Evolutionary conservation across 2,113 vertebrate genomes (phyloP).

Genomic region (Numenius arquata): DNA sequence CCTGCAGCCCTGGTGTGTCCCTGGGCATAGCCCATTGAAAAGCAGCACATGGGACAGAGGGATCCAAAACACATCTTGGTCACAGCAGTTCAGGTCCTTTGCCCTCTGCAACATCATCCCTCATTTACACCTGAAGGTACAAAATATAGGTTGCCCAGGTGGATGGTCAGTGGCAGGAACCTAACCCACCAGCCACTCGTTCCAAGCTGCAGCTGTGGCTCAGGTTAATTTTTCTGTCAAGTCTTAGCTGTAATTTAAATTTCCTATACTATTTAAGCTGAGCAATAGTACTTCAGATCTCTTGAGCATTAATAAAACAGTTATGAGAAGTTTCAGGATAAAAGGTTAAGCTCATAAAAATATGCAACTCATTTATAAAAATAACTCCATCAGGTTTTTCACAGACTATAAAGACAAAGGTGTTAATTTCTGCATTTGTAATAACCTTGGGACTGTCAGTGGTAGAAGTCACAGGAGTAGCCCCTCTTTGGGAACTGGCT

Average conservation of each 20-base stretch:
- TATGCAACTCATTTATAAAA: conserved; percentile 47
- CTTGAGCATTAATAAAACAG: conserved; percentile 39
- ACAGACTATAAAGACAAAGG: background rate
- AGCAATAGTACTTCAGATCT: conserved; percentile 35
- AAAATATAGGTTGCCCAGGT: background rate
- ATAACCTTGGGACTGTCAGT: background rate
- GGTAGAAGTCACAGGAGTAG: background rate
- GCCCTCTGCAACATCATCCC: background rate
- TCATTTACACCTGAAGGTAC: background rate
- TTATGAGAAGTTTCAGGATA: conserved; percentile 36
- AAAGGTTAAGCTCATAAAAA: conserved; percentile 61
- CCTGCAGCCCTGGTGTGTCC: fast-evolving
- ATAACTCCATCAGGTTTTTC: conserved; percentile 51
- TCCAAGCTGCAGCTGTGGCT: background rate
- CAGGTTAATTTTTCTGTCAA: conserved; percentile 40
- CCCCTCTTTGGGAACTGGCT: background rate
- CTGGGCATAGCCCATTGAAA: background rate
- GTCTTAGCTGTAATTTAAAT: conserved; percentile 36
- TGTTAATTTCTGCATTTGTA: background rate
- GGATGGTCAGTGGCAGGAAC: background rate
- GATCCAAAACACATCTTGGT: background rate
- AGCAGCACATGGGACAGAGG: background rate
- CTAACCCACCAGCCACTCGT: background rate
- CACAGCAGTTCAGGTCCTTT: background rate
- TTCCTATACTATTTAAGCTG: conserved; percentile 24